phyloP scores from a whole-genome alignment of 2,113 vertebrate genomes.

The Barnardius zonarius region DNA sequence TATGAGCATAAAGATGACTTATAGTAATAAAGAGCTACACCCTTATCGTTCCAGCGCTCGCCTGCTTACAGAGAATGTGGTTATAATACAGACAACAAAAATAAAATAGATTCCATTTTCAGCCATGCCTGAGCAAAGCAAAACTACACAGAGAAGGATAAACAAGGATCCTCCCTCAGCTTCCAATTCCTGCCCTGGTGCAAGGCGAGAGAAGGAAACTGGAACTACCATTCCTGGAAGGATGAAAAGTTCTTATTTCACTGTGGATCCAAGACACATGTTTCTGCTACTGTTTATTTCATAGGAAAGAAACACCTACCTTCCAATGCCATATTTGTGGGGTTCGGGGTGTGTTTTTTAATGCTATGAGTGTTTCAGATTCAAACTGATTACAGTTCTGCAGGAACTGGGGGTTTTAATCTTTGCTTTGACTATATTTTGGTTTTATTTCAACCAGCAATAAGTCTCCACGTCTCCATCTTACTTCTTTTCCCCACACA shows the following conservation, averaged over 20 bases:
- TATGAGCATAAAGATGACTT: constrained; percentile 14
- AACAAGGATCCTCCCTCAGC: neutral
- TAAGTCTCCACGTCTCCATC: neutral
- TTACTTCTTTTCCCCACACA: fast-evolving
- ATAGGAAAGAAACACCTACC: neutral
- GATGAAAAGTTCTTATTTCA: neutral
- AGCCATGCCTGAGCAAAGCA: neutral
- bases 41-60: constrained; percentile 14
- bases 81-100: constrained; percentile 35
- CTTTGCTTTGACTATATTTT: neutral
- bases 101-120: neutral
- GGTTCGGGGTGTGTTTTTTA: neutral
- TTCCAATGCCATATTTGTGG: neutral
- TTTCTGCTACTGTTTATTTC: neutral
- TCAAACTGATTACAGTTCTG: neutral
- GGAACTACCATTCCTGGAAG: neutral
- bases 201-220: neutral
- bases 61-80: constrained; percentile 5
- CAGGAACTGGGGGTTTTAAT: neutral
- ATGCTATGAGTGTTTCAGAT: neutral
- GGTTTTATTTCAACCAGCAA: neutral
- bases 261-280: neutral
- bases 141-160: neutral
- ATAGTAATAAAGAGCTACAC: constrained; percentile 35
- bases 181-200: neutral